phyloP scores from a whole-genome alignment of 2,888 invertebrate species.

The Pristionchus mayeri region DNA sequence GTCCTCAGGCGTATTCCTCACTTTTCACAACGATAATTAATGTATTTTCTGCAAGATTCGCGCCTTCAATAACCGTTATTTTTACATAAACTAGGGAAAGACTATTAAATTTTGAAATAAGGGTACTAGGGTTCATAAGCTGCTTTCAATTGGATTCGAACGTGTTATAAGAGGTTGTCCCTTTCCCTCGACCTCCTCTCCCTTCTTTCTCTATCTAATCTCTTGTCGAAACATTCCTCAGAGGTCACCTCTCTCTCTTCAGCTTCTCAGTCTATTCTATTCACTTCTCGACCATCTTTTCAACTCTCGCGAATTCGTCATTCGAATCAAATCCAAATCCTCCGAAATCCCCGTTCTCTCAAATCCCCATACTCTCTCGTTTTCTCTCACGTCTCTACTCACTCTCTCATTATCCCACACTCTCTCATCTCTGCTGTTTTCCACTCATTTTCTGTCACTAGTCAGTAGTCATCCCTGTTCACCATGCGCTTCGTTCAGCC shows the following conservation, averaged over 20 bases:
- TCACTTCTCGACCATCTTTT: not conserved
- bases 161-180: constrained; percentile 15
- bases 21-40: too few species aligned
- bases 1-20: too few species aligned
- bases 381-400: not conserved
- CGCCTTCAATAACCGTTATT: too few species aligned
- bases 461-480: not conserved
- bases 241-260: constrained; percentile 4
- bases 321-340: not conserved
- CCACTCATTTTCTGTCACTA: constrained; percentile 2
- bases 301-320: constrained; percentile 16
- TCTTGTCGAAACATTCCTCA: constrained; percentile 1
- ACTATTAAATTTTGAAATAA: too few species aligned
- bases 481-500: constrained; percentile 36
- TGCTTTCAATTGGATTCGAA: too few species aligned
- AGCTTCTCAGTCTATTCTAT: not conserved
- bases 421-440: constrained; percentile 45
- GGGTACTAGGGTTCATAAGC: too few species aligned
- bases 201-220: constrained; percentile 3
- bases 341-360: constrained; percentile 11
- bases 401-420: constrained; percentile 30
- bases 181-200: not conserved
- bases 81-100: too few species aligned
- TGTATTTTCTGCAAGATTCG: too few species aligned
- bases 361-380: not conserved